These are phyloP conservation scores for Mustela nigripes DNA, from an alignment of 2,113 vertebrate species.

Conservation along the genomic window DNA sequence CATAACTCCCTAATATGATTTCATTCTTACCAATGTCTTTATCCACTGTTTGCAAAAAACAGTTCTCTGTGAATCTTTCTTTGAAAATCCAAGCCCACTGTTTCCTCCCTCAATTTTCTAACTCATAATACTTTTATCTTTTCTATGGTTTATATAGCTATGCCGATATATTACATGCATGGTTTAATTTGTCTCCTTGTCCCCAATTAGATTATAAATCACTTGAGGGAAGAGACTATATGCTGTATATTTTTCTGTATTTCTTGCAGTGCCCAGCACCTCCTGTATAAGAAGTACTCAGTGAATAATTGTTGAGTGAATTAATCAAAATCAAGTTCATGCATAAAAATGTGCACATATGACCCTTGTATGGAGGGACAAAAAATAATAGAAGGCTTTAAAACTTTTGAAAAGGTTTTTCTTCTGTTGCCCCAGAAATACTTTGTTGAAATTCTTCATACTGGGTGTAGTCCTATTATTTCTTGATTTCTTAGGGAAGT, in stretches of 20 bases:
- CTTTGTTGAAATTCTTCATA: slow-evolving; percentile 29
- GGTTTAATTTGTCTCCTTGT: slow-evolving; percentile 39
- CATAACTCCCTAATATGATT: not conserved
- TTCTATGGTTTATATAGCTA: not conserved
- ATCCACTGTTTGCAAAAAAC: not conserved
- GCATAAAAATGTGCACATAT: slow-evolving; percentile 12
- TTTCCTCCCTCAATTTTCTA: not conserved
- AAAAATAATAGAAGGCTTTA: not conserved
- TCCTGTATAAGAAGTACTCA: not conserved
- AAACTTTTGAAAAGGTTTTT: not conserved
- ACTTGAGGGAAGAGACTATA: not conserved
- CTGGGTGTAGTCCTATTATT: not conserved
- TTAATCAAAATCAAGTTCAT: slow-evolving; percentile 45
- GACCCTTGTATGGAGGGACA: not conserved
- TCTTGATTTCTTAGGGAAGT: not conserved
- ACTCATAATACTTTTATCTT: slow-evolving; percentile 17
- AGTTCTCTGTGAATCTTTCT: not conserved
- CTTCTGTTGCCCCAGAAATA: not conserved
- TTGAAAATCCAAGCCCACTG: not conserved
- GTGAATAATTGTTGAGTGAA: slow-evolving; percentile 27
- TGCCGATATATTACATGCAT: not conserved
- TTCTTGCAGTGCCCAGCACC: not conserved
- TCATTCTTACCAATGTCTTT: not conserved
- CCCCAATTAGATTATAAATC: not conserved
- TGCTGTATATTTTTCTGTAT: not conserved